Evolutionary conservation across 2,113 vertebrate genomes (phyloP), one percentile per base, ranked within the genome.

Genomic region (Menura novaehollandiae): DNA sequence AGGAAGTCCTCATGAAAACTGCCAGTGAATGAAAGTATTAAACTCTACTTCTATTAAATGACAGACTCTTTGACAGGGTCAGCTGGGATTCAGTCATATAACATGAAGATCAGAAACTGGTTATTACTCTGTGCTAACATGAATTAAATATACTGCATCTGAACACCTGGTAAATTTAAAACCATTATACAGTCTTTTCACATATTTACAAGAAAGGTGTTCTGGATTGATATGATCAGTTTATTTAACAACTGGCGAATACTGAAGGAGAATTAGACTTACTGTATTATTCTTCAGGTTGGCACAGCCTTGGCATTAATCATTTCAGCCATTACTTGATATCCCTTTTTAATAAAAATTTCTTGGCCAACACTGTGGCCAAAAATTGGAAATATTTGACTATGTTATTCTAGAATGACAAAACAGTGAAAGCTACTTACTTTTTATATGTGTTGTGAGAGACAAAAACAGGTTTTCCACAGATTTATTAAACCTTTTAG

Each of bases 381-480:
- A 60, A 69, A 80, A 81, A 58, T 15, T 6, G 15, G 19, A 91
- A 88, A 53, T 2, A 41, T 43, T 55, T 74, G 47, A 80, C 21
- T 63, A 21, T 0, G 0, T 39, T 75, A 55, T 24, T 63, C 35
- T 85, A 80, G 27, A 91, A 85, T 60, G 52, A 67, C n/a, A 89
- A 87, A 89, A 82, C 6, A 56, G 23, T 63, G n/a, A 91, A 72
- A 88, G 21, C 19, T 85, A 98, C 98, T 98, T 98, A 99, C 99
- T 99, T 98, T 95, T 99, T 49, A 99, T 98, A 33, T 98, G 98
- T 55, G 98, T 98, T 15, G 98, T 97, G 76, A 99, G 97, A 47
- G 98, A 98, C 68, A 98, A 95, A 97, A 99, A 98, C 43, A 99
- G 75, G 82, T 99, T 98, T 93, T 99, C 99, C 97, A 99, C 28